Conservation (phyloP, 2,888 invertebrate genomes). For the Sepioteuthis lessoniana region DNA sequence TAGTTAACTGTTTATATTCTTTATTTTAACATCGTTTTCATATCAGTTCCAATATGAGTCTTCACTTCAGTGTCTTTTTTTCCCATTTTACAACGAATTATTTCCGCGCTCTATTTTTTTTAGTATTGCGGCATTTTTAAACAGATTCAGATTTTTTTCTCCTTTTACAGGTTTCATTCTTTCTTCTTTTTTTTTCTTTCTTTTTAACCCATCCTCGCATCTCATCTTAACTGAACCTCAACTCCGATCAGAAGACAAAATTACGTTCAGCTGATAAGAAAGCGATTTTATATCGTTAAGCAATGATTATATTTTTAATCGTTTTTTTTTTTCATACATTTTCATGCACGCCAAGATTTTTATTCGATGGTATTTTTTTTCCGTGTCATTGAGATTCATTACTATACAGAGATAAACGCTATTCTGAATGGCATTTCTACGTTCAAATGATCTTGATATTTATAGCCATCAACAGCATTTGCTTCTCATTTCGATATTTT, state of each 20-base stretch:
- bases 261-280: neutral
- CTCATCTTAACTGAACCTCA: too few species aligned
- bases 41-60: too few species aligned
- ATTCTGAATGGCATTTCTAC: neutral
- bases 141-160: too few species aligned
- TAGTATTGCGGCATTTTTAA: too few species aligned
- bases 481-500: neutral
- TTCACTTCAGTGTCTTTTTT: too few species aligned
- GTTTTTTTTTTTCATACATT: neutral
- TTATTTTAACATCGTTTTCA: too few species aligned
- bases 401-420: neutral
- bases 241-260: neutral
- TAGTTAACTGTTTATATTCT: too few species aligned
- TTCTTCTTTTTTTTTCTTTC: too few species aligned
- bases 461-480: neutral
- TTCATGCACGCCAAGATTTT: neutral
- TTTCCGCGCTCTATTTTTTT: too few species aligned
- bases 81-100: too few species aligned
- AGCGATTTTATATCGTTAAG: neutral
- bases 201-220: neutral
- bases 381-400: neutral
- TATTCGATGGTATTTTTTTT: neutral
- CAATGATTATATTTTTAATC: neutral
- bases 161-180: too few species aligned
- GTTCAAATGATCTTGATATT: neutral